phyloP scores from a whole-genome alignment of 2,888 invertebrate genomes.

The Sminthurides aquaticus region DNA sequence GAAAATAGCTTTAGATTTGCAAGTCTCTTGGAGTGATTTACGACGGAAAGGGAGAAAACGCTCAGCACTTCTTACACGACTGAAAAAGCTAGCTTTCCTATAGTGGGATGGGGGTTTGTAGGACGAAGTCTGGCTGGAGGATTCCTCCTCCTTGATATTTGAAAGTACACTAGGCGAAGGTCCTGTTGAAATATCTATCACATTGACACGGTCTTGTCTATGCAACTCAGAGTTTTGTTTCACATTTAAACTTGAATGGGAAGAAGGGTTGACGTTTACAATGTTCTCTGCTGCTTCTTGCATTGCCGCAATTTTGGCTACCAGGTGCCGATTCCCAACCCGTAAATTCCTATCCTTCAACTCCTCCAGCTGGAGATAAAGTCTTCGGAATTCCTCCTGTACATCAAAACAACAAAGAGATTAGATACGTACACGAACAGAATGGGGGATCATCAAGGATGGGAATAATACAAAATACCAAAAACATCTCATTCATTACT shows the following conservation, averaged over 20 bases:
- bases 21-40: conserved; percentile 7
- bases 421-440: background rate
- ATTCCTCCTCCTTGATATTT: conserved; percentile 18
- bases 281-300: conserved; percentile 61
- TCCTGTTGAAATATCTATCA: conserved; percentile 3
- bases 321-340: conserved; percentile 64
- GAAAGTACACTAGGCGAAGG: background rate
- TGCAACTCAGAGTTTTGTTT: background rate
- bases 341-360: conserved; percentile 71
- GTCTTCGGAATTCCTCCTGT: conserved; percentile 72
- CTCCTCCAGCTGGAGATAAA: conserved; percentile 69
- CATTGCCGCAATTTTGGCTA: conserved; percentile 70
- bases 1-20: conserved; percentile 3
- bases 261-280: conserved; percentile 15
- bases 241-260: background rate
- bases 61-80: conserved; percentile 11
- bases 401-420: no score
- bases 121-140: background rate
- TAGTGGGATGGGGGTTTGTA: background rate
- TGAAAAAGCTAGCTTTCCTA: conserved; percentile 11
- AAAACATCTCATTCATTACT: no score
- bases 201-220: conserved; percentile 3
- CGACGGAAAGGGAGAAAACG: conserved; percentile 8
- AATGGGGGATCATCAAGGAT: no score
- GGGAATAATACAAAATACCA: no score